Base-by-base conservation (phyloP, 2,113 vertebrate species). In the Oxygymnocypris stewartii region DNA sequence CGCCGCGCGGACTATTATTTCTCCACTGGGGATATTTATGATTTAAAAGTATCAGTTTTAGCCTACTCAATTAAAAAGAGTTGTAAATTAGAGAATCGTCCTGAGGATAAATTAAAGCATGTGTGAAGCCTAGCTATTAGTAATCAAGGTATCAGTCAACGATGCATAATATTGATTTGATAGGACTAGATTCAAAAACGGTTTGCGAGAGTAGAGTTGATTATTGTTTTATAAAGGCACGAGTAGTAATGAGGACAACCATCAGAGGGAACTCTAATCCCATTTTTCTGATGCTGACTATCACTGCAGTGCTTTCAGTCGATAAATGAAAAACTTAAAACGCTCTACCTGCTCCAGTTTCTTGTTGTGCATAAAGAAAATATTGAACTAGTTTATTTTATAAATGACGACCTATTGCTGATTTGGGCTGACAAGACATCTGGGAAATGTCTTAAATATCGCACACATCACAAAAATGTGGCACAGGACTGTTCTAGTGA, bases 241-340 rank as follows among this genome's bases (percentile, higher is more conserved):
- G 28, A 74, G 92, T 59, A 84, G 83, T 90, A 86, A 63, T 85
- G 82, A 20, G 65, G 28, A 49, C 40, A 40, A 79, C 91, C 96
- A 91, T 92, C 88, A 94, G 96, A 92, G 95, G 95, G 94, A 90
- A 90, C 90, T 93, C 11, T 89, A 88, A 92, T 92, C 92, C 93
- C 91, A 91, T 57, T 47, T 59, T 25, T 10, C 31, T 83, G 59
- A 77, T 61, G 37, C 25, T 69, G 35, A 54, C 76, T 84, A 37
- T 67, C 67, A 86, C 67, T 69, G 51, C 88, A 84, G 40, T 69
- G 54, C 47, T 25, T n/a, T 82, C 44, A 63, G 57, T 35, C 31
- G 14, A 63, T 76, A 76, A 37, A 73, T 74, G 35, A 76, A 59
- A 40, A n/a, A n/a, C 23, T 44, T 12, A 63, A 82, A 51, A 37